Evolutionary conservation across 1,140 invertebrate species (phyloP).

Genomic region (Plectrocnemia conspersa): DNA sequence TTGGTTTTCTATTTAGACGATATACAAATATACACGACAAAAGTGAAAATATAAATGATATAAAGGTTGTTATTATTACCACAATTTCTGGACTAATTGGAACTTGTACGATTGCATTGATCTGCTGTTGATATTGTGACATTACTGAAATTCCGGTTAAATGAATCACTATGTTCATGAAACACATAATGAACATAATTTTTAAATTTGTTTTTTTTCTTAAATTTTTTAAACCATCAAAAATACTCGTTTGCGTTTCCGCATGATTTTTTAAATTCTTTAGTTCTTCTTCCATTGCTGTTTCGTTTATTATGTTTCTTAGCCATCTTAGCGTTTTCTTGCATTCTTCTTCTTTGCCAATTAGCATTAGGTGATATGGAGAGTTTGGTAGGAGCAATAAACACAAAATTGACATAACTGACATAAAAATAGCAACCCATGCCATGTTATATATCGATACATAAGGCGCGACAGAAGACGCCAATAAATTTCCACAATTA

Average conservation of each 20-base stretch:
- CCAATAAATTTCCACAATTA: slow-evolving; percentile 12
- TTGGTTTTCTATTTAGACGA: slow-evolving; percentile 19
- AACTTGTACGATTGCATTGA: slow-evolving; percentile 11
- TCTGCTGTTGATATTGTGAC: slow-evolving; percentile 13
- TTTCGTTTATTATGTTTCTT: slow-evolving; percentile 12
- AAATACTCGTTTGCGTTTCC: slow-evolving; percentile 3
- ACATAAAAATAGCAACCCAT: slow-evolving; percentile 17
- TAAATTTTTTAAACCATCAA: slow-evolving; percentile 17
- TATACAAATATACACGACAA: slow-evolving; percentile 9
- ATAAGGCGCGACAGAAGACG: slow-evolving; percentile 13
- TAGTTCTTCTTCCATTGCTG: slow-evolving; percentile 18
- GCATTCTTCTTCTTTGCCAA: slow-evolving; percentile 9
- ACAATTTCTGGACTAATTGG: slow-evolving; percentile 15
- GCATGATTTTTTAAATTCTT: slow-evolving; percentile 13
- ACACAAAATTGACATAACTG: slow-evolving; percentile 9
- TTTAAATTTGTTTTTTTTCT: slow-evolving; percentile 8
- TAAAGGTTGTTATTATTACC: slow-evolving; percentile 10
- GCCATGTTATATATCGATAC: slow-evolving; percentile 17
- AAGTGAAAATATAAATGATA: slow-evolving; percentile 4
- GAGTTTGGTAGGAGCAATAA: slow-evolving; percentile 26
- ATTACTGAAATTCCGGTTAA: slow-evolving; percentile 4
- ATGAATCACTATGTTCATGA: slow-evolving; percentile 14
- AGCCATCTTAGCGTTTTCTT: slow-evolving; percentile 8
- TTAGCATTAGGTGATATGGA: slow-evolving; percentile 19
- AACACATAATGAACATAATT: slow-evolving; percentile 18